Evolutionary conservation across 92 coral and sea anemone genomes (phyloP), one percentile per base, ranked within the genome.

Genomic region (Porites evermanni): DNA sequence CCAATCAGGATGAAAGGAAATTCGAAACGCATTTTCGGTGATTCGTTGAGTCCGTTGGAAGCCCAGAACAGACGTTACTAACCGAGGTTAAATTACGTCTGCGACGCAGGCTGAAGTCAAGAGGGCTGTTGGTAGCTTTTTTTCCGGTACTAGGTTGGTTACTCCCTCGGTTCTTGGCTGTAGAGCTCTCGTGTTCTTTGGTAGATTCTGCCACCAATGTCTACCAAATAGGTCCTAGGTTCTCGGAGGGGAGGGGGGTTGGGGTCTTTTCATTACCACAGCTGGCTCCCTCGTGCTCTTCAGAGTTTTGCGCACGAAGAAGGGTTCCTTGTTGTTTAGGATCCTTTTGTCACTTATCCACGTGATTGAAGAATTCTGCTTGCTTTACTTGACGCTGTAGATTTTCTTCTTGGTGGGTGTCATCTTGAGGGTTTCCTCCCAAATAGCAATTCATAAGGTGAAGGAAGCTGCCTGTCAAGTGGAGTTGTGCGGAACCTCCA

Each of bases 101-200:
- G 21, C 14, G 71, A 58, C 86, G 65, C 44, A 23, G 63, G 64
- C 54, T 75, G 58, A 64, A 24, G 73, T 29, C 8, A 80, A 68
- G 18, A 19, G 58, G 21, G 79, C 67, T 18, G 8, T n/a, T n/a
- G 73, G 12, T 16, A 69, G 4, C 19, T 53, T 2, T 58, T 70
- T 79, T 60, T 20, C 18, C 9, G 83, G 4, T 20, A 61, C 59
- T 32, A 20, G 60, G 5, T 16, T 63, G 53, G 59, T 70, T 10
- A 12, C 74, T 24, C 79, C 47, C 32, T 52, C 51, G n/a, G 58
- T 82, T 26, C 85, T 79, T 54, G 87, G 90, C 11, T 69, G 75
- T 19, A 90, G 73, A 64, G 93, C 47, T 85, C 87, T 66, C 90
- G 61, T 52, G 90, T 90, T 24, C 90, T 79, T 67, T 85, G 89